phyloP scores from a whole-genome alignment of 2,113 vertebrate genomes.

The Otus sunia region DNA sequence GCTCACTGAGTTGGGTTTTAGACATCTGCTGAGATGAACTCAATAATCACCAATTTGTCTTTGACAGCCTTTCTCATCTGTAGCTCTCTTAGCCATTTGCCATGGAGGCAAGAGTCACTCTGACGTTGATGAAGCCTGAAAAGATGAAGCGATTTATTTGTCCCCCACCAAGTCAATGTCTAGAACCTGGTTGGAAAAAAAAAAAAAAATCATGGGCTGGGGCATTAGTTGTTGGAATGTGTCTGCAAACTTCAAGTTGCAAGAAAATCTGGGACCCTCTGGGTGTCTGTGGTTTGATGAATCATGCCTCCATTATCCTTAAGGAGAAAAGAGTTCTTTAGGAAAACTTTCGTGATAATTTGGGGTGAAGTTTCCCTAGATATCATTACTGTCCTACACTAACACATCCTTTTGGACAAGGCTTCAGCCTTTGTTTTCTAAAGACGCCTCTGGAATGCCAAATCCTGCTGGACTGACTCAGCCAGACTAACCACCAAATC shows the following conservation, averaged over 20 bases:
- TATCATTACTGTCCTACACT: neutral
- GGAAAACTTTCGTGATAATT: neutral
- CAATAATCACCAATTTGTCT: neutral
- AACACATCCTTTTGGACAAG: slow-evolving; percentile 39
- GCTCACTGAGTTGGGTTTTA: neutral
- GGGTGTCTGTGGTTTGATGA: neutral
- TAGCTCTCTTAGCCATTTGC: neutral
- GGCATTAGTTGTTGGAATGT: neutral
- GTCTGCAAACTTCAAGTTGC: neutral
- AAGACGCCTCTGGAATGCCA: slow-evolving; percentile 46
- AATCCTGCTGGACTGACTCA: slow-evolving; percentile 10
- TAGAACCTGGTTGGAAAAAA: neutral
- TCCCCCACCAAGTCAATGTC: neutral
- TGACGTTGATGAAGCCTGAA: neutral
- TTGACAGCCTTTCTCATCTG: neutral
- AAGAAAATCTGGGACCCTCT: neutral
- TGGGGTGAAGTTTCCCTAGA: slow-evolving; percentile 19
- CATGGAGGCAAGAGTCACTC: neutral
- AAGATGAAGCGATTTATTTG: neutral
- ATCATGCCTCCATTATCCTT: neutral
- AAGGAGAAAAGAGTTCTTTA: neutral
- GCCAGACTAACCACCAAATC: neutral
- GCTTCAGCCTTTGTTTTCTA: slow-evolving; percentile 22
- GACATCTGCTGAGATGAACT: neutral
- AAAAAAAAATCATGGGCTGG: neutral